Base-by-base conservation (phyloP, 2,888 invertebrate species). In the Leucophenga montana region DNA sequence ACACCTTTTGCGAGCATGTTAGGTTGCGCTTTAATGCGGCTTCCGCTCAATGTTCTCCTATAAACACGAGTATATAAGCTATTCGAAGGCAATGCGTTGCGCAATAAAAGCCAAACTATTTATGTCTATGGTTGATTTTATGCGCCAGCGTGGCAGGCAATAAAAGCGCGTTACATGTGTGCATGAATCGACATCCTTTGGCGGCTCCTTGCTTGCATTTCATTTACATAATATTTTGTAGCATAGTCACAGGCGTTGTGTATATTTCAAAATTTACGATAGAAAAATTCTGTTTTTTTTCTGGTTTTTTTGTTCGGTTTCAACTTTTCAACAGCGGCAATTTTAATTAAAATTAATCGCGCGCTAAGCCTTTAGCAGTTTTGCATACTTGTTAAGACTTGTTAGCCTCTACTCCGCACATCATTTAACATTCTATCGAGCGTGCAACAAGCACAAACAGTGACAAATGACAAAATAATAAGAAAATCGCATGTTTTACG, bases 381-480 rank as follows among this genome's bases (percentile, higher is more conserved):
- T 62, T 62, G 27, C 31, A 14, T 57, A n/a, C 54, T 54, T 57
- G 57, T 22, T 57, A 50, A 27, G 22, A 57, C 14, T 56, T 27
- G 27, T 27, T 27, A 27, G 54, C 20, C n/a, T 18, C 18, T 11
- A 11, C 22, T 22, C 11, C 18, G 54, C 22, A 54, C 18, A 20
- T 54, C 20, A 22, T 2, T 54, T 18, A 18, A 20, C 16, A 54
- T 54, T 11, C 18, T 54, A 18, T 54, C 18, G 27, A 59, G 57
- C 57, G 31, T 31, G 27, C 27, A 31, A 31, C 57, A 31, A 33
- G n/a, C 18, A 8, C 50, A 50, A 18, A 16, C 50, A 50, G 50
- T 50, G 16, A 80, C 80, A 80, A 80, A 79, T 78, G 80, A 81
- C 76, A 78, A 73, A 75, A 78, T 85, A 85, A 85, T 79, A 81